Base-by-base conservation (phyloP, 2,113 vertebrate species). In the Catharus fuscescens region DNA sequence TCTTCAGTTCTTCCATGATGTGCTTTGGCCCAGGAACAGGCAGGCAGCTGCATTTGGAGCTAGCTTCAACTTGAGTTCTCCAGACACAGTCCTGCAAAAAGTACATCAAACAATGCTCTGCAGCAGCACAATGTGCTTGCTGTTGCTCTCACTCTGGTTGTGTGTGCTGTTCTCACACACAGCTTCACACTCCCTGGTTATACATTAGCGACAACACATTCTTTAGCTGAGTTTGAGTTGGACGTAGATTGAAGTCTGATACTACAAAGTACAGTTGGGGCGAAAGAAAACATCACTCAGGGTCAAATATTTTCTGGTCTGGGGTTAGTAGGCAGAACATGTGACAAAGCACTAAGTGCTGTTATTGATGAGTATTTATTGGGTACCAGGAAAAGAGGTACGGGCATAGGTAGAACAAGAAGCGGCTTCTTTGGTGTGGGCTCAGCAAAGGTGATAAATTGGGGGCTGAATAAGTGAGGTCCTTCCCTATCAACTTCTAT, bases 151-250 rank as follows among this genome's bases (percentile, higher is more conserved):
- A 93, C 78, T 42, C 72, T 50, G 94, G 81, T 82, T 23, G 72
- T 54, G 91, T 91, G 85, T 94, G 82, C 91, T 85, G 86, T 96
- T 97, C 95, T 97, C 96, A 95, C 88, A 95, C 54, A 5, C 91
- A 81, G 47, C 87, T 80, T 95, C 94, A 93, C 85, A 79, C 86
- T 91, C 91, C 76, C 86, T 94, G 84, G 96, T 96, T 97, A 95
- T 93, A 95, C 50, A 96, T 96, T 94, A 97, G 91, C 89, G 62
- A n/a, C 2, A 5, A 83, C 81, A 78, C 94, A 96, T 97, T 96
- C 96, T 95, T 97, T 84, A 86, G 69, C 66, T 93, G 54, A 31
- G 79, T 95, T 89, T 90, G 92, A 86, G 62, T 69, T 82, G 64
- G 94, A 88, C 1, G 8, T 89, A 92, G 93, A 80, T 70, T 86